Base-by-base conservation (phyloP, 2,113 vertebrate genomes). In the Hucho hucho region DNA sequence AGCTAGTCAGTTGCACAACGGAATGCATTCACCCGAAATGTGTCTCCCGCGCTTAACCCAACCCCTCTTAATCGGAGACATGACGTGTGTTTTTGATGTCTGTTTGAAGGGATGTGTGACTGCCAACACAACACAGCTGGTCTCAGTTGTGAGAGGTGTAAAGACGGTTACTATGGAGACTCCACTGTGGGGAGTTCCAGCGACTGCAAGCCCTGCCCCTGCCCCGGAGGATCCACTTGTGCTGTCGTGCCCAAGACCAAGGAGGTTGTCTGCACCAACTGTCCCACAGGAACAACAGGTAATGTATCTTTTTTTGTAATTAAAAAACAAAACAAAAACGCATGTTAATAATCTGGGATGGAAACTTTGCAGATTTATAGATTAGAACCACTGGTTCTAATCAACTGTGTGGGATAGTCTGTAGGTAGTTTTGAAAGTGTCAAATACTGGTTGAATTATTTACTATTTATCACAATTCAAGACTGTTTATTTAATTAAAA, bases 181-280 rank as follows among this genome's bases (percentile, higher is more conserved):
- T 92, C 97, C 0, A 96, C 96, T 0, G 43, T 61, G 0, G 97
- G 97, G n/a, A 93, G 91, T 0, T 56, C 92, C 0, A 82, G 74
- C 0, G 97, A 98, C 85, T 99, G 98, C 82, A 87, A 93, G 76
- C 91, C 93, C 0, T 99, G 98, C 56, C 98, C 97, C 0, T 99
- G 98, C 70, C 98, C 97, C 0, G 87, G 92, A 0, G 89, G 91
- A 29, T 95, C 96, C 0, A 96, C 95, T 72, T 99, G 98, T 75
- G 97, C 97, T 0, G 64, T 95, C 0, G 95, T 97, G 18, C 96
- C 95, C 16, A 95, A 89, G 79, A 97, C 95, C 0, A 93, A 87
- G 84, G 96, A 98, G 89, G 96, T 98, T 74, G 97, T 99, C 59
- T 99, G 98, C 84, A 99, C 98, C 86, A 98, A 94, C 91, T 99